phyloP scores from a whole-genome alignment of 2,797 vertebrate genomes.

The Aldrovandia affinis region DNA sequence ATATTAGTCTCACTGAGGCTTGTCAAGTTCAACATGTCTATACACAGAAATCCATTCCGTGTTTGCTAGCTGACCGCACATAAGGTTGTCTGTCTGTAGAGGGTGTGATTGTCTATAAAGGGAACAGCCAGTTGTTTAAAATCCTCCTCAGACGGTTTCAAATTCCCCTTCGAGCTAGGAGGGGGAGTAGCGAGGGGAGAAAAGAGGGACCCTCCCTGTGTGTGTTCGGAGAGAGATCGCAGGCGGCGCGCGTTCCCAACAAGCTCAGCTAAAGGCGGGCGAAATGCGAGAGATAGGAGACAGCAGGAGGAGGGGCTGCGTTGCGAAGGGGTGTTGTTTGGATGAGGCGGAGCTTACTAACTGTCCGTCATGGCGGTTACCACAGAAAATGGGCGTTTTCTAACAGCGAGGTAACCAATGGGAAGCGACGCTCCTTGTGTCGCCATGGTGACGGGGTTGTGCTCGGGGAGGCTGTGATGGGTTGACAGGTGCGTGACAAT shows the following conservation, averaged over 20 bases:
- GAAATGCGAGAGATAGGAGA: slow-evolving; percentile 55
- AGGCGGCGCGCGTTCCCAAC: slow-evolving; percentile 37
- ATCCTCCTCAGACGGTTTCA: slow-evolving; percentile 85
- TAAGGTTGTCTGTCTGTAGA: slow-evolving; percentile 54
- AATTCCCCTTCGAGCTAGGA: slow-evolving; percentile 77
- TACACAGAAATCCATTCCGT: slow-evolving; percentile 39
- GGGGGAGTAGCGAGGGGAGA: slow-evolving; percentile 53
- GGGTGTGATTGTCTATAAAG: slow-evolving; percentile 64
- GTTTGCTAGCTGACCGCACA: slow-evolving; percentile 41
- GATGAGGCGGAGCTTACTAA: slow-evolving; percentile 45
- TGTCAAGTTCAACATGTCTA: slow-evolving; percentile 31
- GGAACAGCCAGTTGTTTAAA: slow-evolving; percentile 87
- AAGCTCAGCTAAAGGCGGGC: slow-evolving; percentile 45
- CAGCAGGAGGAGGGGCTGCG: slow-evolving; percentile 38
- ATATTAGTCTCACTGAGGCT: not conserved
- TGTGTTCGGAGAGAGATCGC: slow-evolving; percentile 31
- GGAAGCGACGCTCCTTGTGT: slow-evolving; percentile 71
- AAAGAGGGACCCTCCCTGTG: slow-evolving; percentile 43
- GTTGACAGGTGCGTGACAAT: slow-evolving; percentile 86
- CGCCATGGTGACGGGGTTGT: slow-evolving; percentile 83
- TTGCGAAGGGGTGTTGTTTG: slow-evolving; percentile 34
- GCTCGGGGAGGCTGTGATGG: slow-evolving; percentile 82
- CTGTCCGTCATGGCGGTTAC: slow-evolving; percentile 61
- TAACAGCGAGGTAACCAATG: slow-evolving; percentile 68
- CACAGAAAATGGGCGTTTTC: slow-evolving; percentile 63